Base-by-base conservation (phyloP, 2,797 vertebrate species). In the Agapornis canus region DNA sequence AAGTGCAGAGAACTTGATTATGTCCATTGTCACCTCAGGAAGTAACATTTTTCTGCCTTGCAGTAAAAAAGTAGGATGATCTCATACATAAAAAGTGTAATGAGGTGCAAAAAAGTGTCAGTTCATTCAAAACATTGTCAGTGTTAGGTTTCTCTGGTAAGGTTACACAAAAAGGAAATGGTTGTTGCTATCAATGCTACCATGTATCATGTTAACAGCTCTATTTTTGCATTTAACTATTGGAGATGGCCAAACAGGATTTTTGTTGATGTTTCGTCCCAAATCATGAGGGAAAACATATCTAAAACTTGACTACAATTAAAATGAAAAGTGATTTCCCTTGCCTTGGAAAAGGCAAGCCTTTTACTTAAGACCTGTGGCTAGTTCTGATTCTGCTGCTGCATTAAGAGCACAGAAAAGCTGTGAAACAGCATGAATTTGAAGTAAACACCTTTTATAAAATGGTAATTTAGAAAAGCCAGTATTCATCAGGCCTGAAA, bases 111-210 rank as follows among this genome's bases (percentile, higher is more conserved):
- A 82, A 89, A 92, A 81, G 48, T 6, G 15, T 76, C 59, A 61
- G 73, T 73, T 88, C 94, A 95, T 82, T 95, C 65, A 79, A 88
- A 95, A 77, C 48, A 25, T 29, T 76, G 25, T 35, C 49, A 51
- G 72, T 35, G 54, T 82, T 79, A 39, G 32, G 89, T 90, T 92
- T 82, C 90, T 91, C 90, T 91, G 65, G 80, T 84, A 91, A 72
- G 72, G 57, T 66, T 90, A 95, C 88, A 95, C 90, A 92, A 88
- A 89, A 94, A 94, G 94, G 95, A 95, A 96, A 91, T 59, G 85
- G 91, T 42, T 91, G 68, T 42, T 89, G 79, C 87, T 94, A 77
- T 92, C 91, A 72, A 45, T 54, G 72, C 94, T 45, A 35, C 75
- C 25, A 63, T 4, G 40, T n/a, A 91, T 88, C 93, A 86, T 51